Conservation (phyloP, 2,888 invertebrate genomes). For the Drosophila macrothrix region DNA sequence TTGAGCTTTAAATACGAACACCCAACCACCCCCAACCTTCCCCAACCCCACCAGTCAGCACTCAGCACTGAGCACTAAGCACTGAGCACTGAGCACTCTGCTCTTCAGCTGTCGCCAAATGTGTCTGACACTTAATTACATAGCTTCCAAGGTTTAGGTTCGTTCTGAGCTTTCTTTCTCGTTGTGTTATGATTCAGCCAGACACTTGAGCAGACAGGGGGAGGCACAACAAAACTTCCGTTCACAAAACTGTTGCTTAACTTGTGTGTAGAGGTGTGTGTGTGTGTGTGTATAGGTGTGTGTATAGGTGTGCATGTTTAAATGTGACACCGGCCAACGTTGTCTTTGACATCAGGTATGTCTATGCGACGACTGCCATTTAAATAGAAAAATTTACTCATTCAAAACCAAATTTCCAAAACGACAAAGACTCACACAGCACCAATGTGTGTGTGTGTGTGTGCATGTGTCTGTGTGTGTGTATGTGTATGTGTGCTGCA, state of each 20-base stretch:
- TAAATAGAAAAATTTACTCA: not conserved
- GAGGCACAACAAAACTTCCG: not conserved
- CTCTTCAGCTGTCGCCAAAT: slow-evolving; percentile 10
- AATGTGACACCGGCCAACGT: not conserved
- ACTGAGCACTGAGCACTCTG: not conserved
- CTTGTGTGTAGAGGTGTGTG: not conserved
- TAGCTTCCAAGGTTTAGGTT: slow-evolving; percentile 22
- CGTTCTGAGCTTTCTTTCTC: slow-evolving; percentile 1
- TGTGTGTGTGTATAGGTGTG: not conserved
- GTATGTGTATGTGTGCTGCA: not conserved
- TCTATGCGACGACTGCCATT: not conserved
- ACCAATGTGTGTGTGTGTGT: not conserved
- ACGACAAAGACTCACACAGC: not conserved
- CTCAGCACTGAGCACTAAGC: not conserved
- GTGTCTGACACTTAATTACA: slow-evolving; percentile 59
- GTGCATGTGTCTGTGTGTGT: not conserved
- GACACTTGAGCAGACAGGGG: slow-evolving; percentile 28
- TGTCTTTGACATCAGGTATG: slow-evolving; percentile 2
- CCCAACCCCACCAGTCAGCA: not conserved
- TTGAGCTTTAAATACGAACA: not conserved
- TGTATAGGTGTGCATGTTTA: not conserved
- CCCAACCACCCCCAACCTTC: too few relatives aligned
- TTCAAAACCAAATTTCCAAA: not conserved
- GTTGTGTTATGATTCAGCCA: slow-evolving; percentile 52
- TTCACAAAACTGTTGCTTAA: slow-evolving; percentile 15